A percentile compares a stretch with the other conserved stretches of the same genome.
phyloP scores from a whole-genome alignment of 2,113 vertebrate species.

The Chlorodrepanis virens region DNA sequence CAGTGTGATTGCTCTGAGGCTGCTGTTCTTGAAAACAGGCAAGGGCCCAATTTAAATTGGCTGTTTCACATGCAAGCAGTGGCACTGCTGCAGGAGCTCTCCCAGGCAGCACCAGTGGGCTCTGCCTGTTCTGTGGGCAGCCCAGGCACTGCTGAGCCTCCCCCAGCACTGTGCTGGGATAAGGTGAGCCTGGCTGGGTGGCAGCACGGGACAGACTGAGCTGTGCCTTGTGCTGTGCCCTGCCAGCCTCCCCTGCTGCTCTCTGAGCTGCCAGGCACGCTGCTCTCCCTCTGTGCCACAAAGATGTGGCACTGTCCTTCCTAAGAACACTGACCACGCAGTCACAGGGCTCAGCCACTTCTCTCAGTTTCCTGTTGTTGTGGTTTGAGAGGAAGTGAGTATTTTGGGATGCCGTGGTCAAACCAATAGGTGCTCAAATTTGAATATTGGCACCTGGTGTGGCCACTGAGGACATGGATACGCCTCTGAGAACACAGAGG shows the following conservation, averaged over 20 bases:
- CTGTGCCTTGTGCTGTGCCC: accelerated
- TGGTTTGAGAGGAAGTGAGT: too few species aligned
- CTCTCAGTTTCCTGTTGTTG: background rate
- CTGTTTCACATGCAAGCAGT: background rate
- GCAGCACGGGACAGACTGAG: background rate
- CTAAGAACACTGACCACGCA: background rate
- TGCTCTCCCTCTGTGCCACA: background rate
- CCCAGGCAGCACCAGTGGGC: background rate
- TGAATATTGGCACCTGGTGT: too few species aligned
- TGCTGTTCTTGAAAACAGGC: background rate
- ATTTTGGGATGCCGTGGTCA: too few species aligned
- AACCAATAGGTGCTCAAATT: too few species aligned
- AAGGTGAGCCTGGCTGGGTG: background rate
- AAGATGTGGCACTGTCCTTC: background rate
- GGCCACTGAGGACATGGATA: too few species aligned
- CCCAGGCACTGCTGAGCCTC: background rate
- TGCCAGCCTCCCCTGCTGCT: background rate
- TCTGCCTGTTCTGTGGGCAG: background rate
- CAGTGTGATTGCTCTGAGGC: background rate
- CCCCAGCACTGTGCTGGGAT: background rate
- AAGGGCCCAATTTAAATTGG: background rate
- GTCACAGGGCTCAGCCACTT: background rate
- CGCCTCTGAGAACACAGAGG: too few species aligned
- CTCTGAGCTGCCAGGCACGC: background rate
- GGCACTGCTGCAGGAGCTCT: background rate